These are phyloP conservation scores for Microtus montanus DNA, from an alignment of 2,113 vertebrate species.

Conservation along the genomic window DNA sequence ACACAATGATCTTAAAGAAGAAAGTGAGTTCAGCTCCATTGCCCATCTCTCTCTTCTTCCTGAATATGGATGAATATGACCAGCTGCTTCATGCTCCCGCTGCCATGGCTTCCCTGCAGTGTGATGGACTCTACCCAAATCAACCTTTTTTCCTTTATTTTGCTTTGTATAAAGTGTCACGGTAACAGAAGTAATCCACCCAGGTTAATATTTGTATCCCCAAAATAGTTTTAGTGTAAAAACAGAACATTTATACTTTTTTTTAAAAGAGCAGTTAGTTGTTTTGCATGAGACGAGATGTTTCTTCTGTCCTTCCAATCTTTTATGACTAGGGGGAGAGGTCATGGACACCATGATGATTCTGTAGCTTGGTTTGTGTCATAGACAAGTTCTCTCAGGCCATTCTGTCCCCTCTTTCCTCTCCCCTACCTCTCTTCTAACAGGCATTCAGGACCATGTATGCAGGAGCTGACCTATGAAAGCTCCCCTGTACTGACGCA, in stretches of 20 bases:
- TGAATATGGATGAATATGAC: neutral
- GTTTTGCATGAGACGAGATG: neutral
- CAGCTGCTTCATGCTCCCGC: neutral
- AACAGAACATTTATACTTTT: neutral
- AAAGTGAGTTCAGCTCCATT: neutral
- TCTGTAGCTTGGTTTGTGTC: neutral
- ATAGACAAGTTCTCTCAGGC: neutral
- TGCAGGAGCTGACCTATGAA: neutral
- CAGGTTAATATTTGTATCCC: neutral
- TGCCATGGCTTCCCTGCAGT: too few relatives aligned
- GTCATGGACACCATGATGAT: neutral
- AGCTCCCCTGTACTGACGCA: constrained; percentile 10
- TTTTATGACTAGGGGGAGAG: neutral
- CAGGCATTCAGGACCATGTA: neutral
- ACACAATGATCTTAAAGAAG: too few relatives aligned
- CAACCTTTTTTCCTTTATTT: neutral
- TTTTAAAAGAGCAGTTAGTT: neutral
- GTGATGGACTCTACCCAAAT: neutral
- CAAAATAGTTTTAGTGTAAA: constrained; percentile 1
- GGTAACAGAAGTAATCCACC: neutral
- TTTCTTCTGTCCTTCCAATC: neutral
- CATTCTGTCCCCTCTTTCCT: neutral
- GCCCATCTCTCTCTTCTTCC: neutral
- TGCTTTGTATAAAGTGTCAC: neutral
- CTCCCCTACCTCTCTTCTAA: neutral